Evolutionary conservation across 2,113 vertebrate species (phyloP), one percentile per base, ranked within the genome.

Genomic region (Leptodactylus fuscus): DNA sequence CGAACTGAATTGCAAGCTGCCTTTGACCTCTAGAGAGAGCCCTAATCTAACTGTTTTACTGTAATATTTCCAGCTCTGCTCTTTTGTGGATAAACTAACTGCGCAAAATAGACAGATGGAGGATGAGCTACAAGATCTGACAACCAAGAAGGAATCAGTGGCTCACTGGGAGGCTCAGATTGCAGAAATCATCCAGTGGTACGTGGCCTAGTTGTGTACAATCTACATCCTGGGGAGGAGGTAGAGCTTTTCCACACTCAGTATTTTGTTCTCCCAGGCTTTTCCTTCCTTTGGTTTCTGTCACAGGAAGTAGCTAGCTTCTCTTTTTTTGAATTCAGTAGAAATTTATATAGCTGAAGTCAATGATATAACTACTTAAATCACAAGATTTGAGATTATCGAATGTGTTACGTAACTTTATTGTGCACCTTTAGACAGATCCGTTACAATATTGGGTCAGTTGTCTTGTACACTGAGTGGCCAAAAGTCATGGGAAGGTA

Each of bases 111-210:
- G 96, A 1, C 97, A 97, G 87, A 92, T 99, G 88, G 97, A 99
- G 90, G 97, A 96, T 4, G 96, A 99, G 15, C 95, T 99, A 4
- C 96, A 97, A 90, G 97, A 97, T 16, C 88, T 97, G 86, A 94
- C 96, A 0, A 94, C 96, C 16, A 99, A 98, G 91, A 99, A 97
- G 89, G 97, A 99, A 88, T 97, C 97, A 0, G 97, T 97, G 8
- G 95, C 96, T 32, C 98, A 99, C 88, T 99, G 98, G 98, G 98
- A 99, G 89, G 98, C 98, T 13, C 98, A 99, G 92, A 99, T 99
- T 5, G 96, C 98, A 0, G 98, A 99, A 91, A 99, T 99, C 91
- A 99, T 99, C 89, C 98, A 99, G 83, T 99, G 98, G 98, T 99
- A 89, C 48, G 95, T 91, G 38, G 20, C 32, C 7, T 36, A n/a